Percentiles rank a stretch among this genome's conserved stretches.
Conservation (phyloP, 2,113 vertebrate genomes). For the Syrmaticus mikado region DNA sequence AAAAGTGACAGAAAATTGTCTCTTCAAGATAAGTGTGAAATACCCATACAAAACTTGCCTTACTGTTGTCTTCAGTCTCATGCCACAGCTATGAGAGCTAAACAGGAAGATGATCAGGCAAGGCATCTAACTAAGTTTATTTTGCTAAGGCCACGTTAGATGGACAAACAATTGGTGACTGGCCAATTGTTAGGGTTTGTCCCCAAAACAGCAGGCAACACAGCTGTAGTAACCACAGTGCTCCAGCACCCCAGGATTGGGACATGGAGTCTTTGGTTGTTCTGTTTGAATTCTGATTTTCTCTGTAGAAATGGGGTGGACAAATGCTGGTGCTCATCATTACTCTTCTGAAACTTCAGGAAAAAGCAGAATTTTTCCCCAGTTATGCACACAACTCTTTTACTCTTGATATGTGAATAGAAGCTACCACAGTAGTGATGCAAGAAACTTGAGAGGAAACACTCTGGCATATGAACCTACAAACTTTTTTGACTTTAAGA, state of each 20-base stretch:
- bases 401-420: neutral
- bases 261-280: neutral
- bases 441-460: neutral
- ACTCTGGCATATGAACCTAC: neutral
- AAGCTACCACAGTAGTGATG: neutral
- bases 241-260: neutral
- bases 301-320: accelerated
- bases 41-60: neutral
- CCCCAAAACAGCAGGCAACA: neutral
- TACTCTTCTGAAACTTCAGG: neutral
- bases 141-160: neutral
- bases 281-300: neutral
- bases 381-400: neutral
- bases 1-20: neutral
- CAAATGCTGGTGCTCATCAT: neutral
- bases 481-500: neutral
- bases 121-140: neutral
- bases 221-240: neutral
- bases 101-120: neutral
- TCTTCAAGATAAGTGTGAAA: neutral
- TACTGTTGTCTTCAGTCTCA: neutral
- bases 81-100: neutral
- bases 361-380: neutral
- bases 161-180: neutral
- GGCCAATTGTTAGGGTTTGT: neutral